Evolutionary conservation across 2,888 invertebrate genomes (phyloP), one percentile per base, ranked within the genome.

Genomic region (Agonopterix arenella): DNA sequence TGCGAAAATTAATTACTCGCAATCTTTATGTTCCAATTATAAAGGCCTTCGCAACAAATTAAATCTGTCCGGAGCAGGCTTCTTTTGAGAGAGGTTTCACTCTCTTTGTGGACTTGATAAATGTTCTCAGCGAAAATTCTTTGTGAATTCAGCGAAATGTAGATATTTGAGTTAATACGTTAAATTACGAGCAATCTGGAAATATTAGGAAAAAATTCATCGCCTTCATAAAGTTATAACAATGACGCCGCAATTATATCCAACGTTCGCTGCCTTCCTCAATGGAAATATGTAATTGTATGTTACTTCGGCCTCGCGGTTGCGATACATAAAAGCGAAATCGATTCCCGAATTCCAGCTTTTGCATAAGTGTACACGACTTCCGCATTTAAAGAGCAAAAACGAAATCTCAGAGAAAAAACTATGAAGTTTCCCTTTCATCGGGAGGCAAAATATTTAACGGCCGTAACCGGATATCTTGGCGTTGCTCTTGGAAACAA

Each of bases 1-100:
- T 82, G 85, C 84, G 80, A 89, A 89, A 89, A 89, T 89, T 89
- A 89, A 89, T 89, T 89, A 89, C 88, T 89, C 85, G 76, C 86
- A 88, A 89, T 89, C 89, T 89, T 89, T 89, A 89, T 89, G 84
- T 88, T 89, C 88, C 88, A 89, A 89, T 89, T 89, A 89, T 88
- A 88, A 89, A 89, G 80, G 88, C 88, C 89, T 89, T 89, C 83
- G 89, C 85, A 85, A 89, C 89, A 89, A 89, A 89, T 89, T 89
- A 89, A 89, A 89, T 89, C 89, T 89, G 89, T 89, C 89, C 82
- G 77, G 73, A 79, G 81, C 89, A 89, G 86, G 82, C 83, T 79
- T 78, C 86, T 84, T 88, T 89, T 84, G 79, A 88, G 88, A 85
- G 84, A 84, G 84, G 83, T 84, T 84, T 86, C 83, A 83, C 86